phyloP scores from a whole-genome alignment of 2,888 invertebrate genomes.

The Magallana nippona region DNA sequence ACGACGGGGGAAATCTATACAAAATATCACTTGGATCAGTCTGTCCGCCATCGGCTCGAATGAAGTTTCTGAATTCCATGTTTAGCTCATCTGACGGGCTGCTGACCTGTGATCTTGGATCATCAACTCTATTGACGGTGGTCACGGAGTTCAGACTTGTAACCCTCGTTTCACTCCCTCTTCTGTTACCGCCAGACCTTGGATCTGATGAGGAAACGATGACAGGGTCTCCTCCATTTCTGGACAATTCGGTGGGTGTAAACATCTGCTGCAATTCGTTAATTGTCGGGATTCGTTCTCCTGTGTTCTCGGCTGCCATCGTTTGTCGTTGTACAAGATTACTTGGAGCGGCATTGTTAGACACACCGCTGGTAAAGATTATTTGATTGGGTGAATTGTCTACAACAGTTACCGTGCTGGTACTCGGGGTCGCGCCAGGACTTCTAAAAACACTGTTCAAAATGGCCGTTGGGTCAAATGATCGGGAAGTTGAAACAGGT shows the following conservation, averaged over 20 bases:
- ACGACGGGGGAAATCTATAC: not conserved
- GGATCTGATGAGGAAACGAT: not conserved
- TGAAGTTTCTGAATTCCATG: slow-evolving; percentile 9
- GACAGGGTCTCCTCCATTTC: not conserved
- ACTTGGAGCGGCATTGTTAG: not conserved
- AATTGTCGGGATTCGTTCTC: not conserved
- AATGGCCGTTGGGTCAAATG: slow-evolving; percentile 31
- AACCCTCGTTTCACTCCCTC: not conserved
- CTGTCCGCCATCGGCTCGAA: not conserved
- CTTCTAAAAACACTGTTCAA: slow-evolving; percentile 35
- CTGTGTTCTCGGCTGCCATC: not conserved
- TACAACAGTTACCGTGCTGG: not conserved
- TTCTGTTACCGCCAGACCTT: not conserved
- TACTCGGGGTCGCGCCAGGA: not conserved
- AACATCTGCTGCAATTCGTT: slow-evolving; percentile 17
- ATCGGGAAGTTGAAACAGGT: not conserved
- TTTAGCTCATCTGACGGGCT: not conserved
- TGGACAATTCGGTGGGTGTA: slow-evolving; percentile 19
- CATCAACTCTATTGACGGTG: not conserved
- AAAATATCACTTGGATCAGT: slow-evolving; percentile 11
- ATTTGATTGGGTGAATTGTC: slow-evolving; percentile 3
- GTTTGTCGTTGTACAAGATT: slow-evolving; percentile 10
- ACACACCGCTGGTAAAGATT: not conserved
- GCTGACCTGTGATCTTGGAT: not conserved
- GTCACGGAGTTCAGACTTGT: not conserved